Conservation (phyloP, 2,113 vertebrate species). For the Microcebus jonahi region DNA sequence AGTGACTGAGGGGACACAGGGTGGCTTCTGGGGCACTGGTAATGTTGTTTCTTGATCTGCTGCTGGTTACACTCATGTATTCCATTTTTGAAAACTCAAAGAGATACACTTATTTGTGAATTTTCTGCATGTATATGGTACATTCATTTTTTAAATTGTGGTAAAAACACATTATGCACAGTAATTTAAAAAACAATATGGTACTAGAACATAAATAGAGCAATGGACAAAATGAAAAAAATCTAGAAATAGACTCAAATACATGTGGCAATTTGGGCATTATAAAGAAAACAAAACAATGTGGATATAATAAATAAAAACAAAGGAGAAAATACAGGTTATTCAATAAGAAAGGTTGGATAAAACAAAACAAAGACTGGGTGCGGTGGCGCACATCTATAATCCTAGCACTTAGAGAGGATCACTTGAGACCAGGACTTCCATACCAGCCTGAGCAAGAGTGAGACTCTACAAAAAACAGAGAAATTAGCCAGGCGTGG, state of each 20-base stretch:
- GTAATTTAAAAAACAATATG: neutral
- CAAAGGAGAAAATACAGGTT: neutral
- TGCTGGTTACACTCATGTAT: neutral
- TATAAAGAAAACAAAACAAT: neutral
- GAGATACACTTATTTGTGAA: neutral
- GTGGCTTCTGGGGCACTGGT: neutral
- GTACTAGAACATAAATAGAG: neutral
- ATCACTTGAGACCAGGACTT: too few species aligned
- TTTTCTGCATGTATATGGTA: neutral
- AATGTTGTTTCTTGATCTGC: neutral
- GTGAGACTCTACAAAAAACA: too few species aligned
- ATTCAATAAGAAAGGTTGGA: neutral
- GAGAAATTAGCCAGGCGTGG: too few species aligned
- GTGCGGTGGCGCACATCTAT: too few species aligned
- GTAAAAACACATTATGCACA: neutral
- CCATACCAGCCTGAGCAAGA: too few species aligned
- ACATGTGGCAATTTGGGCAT: neutral
- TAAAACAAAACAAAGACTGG: slow-evolving; percentile 14
- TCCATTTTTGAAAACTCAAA: slow-evolving; percentile 32
- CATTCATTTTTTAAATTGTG: neutral
- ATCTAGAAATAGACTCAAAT: neutral
- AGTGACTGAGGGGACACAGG: neutral
- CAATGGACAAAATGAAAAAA: neutral
- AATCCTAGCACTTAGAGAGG: too few species aligned
- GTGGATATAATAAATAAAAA: neutral